These are phyloP conservation scores for Choloepus hoffmanni DNA, from an alignment of 2,113 vertebrate genomes.

Conservation along the genomic window DNA sequence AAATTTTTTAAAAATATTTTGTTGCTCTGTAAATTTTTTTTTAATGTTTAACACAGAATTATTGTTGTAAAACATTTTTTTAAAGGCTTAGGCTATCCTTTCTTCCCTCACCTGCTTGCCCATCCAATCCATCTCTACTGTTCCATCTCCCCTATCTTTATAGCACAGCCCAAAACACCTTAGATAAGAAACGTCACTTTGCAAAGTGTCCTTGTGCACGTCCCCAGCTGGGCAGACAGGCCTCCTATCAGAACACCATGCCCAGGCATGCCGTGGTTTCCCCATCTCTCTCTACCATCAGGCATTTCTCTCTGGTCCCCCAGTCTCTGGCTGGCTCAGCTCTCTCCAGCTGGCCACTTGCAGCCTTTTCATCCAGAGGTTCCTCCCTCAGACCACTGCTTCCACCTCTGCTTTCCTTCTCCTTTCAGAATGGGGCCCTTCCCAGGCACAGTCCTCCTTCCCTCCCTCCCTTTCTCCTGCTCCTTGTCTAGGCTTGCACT, in stretches of 20 bases:
- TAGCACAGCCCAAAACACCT: background rate
- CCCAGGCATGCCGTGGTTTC: background rate
- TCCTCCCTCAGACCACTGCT: background rate
- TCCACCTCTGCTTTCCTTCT: background rate
- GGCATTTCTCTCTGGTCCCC: background rate
- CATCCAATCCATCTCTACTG: background rate
- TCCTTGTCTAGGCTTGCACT: background rate
- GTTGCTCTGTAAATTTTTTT: background rate
- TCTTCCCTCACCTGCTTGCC: background rate
- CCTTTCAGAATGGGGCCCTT: background rate
- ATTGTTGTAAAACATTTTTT: background rate
- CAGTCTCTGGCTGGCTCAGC: background rate
- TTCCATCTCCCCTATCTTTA: background rate
- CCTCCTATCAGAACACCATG: background rate
- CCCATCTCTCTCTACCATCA: background rate
- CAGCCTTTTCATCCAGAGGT: background rate
- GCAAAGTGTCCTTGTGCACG: background rate
- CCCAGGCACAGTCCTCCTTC: background rate
- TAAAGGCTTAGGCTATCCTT: background rate
- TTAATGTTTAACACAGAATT: background rate
- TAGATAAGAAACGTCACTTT: background rate
- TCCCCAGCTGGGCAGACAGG: too few relatives aligned
- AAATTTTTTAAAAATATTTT: background rate
- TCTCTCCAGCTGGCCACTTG: background rate
- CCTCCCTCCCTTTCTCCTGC: background rate